A percentile compares a stretch with the other conserved stretches of the same genome.
phyloP scores from a whole-genome alignment of 2,113 vertebrate species.

The Holacanthus passer region DNA sequence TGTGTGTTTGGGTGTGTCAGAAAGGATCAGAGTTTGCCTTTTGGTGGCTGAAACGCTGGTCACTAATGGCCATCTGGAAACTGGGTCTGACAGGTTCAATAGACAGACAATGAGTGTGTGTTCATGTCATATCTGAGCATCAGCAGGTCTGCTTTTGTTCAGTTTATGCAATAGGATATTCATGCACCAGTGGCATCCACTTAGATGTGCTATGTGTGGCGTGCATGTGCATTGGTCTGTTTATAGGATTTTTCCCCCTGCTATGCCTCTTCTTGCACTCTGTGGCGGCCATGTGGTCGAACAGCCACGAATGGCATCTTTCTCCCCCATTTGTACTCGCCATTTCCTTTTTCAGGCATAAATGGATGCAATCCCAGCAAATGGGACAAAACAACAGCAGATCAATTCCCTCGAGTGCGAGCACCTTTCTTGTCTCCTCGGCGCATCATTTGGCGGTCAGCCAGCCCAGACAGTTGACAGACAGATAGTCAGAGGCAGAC shows the following conservation, averaged over 20 bases:
- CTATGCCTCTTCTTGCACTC: conserved; percentile 39
- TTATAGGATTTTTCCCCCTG: conserved; percentile 40
- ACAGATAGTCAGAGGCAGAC: conserved; percentile 26
- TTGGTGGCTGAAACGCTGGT: conserved; percentile 32
- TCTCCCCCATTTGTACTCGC: conserved; percentile 6
- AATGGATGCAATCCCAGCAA: conserved; percentile 13
- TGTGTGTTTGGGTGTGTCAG: conserved; percentile 41
- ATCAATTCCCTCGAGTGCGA: conserved; percentile 24
- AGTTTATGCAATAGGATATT: conserved; percentile 40
- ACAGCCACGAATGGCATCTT: conserved; percentile 42
- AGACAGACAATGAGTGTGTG: not conserved
- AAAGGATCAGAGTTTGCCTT: conserved; percentile 37
- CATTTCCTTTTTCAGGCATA: conserved; percentile 2
- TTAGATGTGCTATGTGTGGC: not conserved
- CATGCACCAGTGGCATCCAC: conserved; percentile 35
- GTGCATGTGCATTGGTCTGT: conserved; percentile 13
- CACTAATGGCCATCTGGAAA: conserved; percentile 44
- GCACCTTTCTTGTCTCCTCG: conserved; percentile 25
- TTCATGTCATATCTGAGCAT: conserved; percentile 46
- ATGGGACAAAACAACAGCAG: conserved; percentile 35
- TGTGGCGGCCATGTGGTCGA: conserved; percentile 35
- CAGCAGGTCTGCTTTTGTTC: conserved; percentile 47
- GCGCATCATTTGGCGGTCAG: conserved; percentile 28
- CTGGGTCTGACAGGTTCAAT: conserved; percentile 19
- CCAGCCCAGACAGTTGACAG: conserved; percentile 34